Conservation (phyloP, 2,113 vertebrate genomes). For the Menidia beryllina region DNA sequence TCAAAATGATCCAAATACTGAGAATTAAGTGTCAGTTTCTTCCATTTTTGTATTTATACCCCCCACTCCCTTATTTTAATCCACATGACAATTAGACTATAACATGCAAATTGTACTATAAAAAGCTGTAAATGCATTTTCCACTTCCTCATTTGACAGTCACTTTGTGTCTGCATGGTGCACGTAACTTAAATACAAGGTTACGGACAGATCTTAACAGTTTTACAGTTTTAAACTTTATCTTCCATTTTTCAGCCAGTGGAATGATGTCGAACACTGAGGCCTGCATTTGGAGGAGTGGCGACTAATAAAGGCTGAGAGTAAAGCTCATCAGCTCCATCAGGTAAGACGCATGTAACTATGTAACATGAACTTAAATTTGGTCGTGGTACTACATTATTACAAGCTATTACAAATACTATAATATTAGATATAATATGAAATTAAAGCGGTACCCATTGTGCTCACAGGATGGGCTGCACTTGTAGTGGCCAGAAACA, state of each 20-base stretch:
- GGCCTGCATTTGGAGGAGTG: conserved; percentile 38
- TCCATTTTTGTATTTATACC: too few species aligned
- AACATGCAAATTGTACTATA: conserved; percentile 14
- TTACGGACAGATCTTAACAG: not conserved
- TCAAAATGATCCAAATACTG: too few species aligned
- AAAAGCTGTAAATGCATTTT: conserved; percentile 29
- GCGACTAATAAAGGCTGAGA: conserved; percentile 47
- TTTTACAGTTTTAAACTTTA: not conserved
- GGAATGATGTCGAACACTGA: conserved; percentile 60
- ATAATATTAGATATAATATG: not conserved
- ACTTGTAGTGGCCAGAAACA: conserved; percentile 71
- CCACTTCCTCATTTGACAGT: conserved; percentile 40
- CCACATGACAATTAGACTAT: too few species aligned
- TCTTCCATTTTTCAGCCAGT: conserved; percentile 21
- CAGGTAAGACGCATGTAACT: conserved; percentile 55
- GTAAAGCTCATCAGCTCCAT: conserved; percentile 44
- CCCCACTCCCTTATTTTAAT: conserved; percentile 9
- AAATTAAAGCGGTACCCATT: not conserved
- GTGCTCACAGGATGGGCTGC: conserved; percentile 79
- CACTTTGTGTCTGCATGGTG: not conserved
- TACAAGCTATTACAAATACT: not conserved
- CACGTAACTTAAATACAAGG: not conserved
- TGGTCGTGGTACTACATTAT: not conserved
- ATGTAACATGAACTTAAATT: not conserved
- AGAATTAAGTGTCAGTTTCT: too few species aligned